Evolutionary conservation across 2,113 vertebrate genomes (phyloP).

Genomic region (Lota lota): DNA sequence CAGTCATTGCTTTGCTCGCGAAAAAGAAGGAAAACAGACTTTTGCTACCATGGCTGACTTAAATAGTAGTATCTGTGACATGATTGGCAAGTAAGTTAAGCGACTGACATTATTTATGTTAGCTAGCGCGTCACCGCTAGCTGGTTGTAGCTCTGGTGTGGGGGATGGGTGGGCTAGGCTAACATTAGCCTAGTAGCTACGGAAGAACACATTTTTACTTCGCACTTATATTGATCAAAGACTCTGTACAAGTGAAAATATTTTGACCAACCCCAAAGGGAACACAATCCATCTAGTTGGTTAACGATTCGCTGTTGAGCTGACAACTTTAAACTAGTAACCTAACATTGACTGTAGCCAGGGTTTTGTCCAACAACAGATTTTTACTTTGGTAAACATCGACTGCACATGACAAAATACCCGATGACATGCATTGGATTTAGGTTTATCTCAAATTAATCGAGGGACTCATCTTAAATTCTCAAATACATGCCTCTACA

Average conservation of each 20-base stretch:
- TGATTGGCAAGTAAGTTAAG: constrained; percentile 77
- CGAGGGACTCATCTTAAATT: too few relatives aligned
- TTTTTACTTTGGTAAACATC: too few relatives aligned
- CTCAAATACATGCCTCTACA: too few relatives aligned
- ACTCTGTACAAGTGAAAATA: too few relatives aligned
- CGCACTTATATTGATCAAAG: background rate
- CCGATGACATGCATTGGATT: too few relatives aligned
- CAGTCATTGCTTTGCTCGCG: constrained; percentile 85
- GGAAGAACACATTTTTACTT: constrained; percentile 11
- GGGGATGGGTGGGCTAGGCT: constrained; percentile 51
- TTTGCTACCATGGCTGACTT: constrained; percentile 70
- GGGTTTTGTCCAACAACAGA: too few relatives aligned
- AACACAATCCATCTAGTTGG: too few relatives aligned
- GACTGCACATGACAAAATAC: too few relatives aligned
- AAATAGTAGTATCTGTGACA: constrained; percentile 76
- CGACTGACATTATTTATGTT: constrained; percentile 10
- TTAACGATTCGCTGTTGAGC: background rate
- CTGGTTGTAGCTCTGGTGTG: constrained; percentile 43
- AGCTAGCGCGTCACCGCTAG: constrained; percentile 14
- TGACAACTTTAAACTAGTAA: background rate
- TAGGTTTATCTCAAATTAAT: too few relatives aligned
- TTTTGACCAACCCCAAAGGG: too few relatives aligned
- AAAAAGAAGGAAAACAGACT: constrained; percentile 80
- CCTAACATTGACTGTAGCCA: background rate
- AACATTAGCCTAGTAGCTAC: constrained; percentile 17